These are phyloP conservation scores for Chinchilla lanigera DNA, from an alignment of 2,113 vertebrate species.

Conservation along the genomic window DNA sequence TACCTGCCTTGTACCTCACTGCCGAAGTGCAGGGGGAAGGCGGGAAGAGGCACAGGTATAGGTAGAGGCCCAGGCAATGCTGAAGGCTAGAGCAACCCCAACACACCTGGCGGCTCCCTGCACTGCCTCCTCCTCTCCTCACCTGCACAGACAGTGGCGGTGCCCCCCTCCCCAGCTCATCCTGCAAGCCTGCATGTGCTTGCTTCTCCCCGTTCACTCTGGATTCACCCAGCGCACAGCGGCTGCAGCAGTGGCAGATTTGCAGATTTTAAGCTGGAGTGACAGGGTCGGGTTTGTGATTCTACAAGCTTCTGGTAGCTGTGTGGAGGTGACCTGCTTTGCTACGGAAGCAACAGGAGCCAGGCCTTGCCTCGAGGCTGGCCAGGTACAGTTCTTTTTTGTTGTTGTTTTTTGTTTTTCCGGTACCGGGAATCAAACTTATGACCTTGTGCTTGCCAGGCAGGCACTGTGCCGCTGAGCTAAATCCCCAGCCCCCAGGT, in stretches of 20 bases:
- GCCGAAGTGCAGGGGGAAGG: background rate
- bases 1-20: background rate
- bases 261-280: background rate
- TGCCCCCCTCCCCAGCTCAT: too few relatives aligned
- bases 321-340: background rate
- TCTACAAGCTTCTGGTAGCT: background rate
- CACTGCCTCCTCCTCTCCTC: background rate
- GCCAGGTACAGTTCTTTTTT: background rate
- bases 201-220: background rate
- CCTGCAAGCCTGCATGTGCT: background rate
- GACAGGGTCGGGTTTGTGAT: background rate
- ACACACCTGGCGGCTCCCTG: background rate
- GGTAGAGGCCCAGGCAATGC: rapidly evolving
- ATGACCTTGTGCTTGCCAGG: too few relatives aligned
- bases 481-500: too few relatives aligned
- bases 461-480: too few relatives aligned
- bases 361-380: background rate
- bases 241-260: rapidly evolving
- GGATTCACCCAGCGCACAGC: background rate
- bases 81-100: background rate
- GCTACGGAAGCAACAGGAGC: background rate
- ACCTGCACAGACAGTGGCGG: background rate
- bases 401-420: too few relatives aligned
- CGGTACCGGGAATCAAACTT: too few relatives aligned
- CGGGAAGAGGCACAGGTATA: background rate